Conservation (phyloP, 2,797 vertebrate species). For the Poeciliopsis paucimaculata region DNA sequence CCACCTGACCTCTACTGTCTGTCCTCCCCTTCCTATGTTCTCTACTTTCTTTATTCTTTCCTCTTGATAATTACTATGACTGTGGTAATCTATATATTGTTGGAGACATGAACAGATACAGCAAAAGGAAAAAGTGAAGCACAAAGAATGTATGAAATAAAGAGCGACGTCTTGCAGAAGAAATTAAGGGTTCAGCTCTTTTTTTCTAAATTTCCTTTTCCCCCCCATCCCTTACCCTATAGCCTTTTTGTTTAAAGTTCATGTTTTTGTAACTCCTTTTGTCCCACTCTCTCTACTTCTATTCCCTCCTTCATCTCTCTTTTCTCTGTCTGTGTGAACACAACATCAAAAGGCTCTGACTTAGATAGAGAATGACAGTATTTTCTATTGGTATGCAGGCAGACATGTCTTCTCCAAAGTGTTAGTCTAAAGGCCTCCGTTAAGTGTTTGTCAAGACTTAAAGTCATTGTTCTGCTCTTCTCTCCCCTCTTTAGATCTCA, state of each 20-base stretch:
- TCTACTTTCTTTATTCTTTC: conserved; percentile 1
- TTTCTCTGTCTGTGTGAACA: conserved; percentile 71
- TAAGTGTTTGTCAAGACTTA: conserved; percentile 80
- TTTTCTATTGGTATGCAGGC: conserved; percentile 78
- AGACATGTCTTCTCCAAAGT: conserved; percentile 72
- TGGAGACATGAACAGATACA: conserved; percentile 15
- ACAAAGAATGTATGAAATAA: conserved; percentile 5
- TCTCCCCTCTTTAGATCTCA: conserved; percentile 64
- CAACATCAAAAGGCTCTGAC: conserved; percentile 79
- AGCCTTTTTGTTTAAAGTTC: conserved; percentile 20
- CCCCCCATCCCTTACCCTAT: neutral
- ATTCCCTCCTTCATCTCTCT: conserved; percentile 56
- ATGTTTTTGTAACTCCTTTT: conserved; percentile 28
- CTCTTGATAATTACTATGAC: conserved; percentile 20
- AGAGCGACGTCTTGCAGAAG: conserved; percentile 17
- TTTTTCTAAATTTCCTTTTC: conserved; percentile 18
- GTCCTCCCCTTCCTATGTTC: neutral
- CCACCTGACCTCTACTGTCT: neutral
- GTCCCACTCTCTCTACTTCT: conserved; percentile 37
- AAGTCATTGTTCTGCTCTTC: conserved; percentile 76
- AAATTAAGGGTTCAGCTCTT: conserved; percentile 17
- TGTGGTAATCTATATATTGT: conserved; percentile 24
- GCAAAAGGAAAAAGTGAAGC: neutral
- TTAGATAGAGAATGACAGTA: conserved; percentile 75
- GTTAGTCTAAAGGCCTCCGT: conserved; percentile 74